Base-by-base conservation (phyloP, 2,113 vertebrate species). In the Platichthys flesus region DNA sequence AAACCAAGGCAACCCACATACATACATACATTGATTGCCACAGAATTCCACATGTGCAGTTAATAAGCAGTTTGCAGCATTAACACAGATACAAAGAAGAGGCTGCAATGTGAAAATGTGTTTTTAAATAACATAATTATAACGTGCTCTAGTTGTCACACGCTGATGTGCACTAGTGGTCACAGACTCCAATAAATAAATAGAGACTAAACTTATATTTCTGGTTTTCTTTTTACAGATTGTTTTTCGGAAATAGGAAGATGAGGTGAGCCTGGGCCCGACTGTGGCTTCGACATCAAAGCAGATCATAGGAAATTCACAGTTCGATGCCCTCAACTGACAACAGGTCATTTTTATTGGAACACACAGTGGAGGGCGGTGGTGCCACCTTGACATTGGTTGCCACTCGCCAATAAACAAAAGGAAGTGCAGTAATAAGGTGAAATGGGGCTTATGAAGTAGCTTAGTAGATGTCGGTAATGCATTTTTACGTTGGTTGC, bases 1-100 rank as follows among this genome's bases (percentile, higher is more conserved):
- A 78, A 89, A 89, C 91, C 85, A 87, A 91, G 77, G 90, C 79
- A 91, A 85, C 84, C 52, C 37, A 21, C 52, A 79, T 74, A 80
- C 80, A 85, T 83, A 63, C 55, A 79, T 72, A 49, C 72, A 71
- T 71, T 78, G 71, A 82, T 71, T 75, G 64, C 61, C 47, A 3
- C 55, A 58, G 56, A 61, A 31, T 16, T 4, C n/a, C 63, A 59
- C 59, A 59, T 20, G 71, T 58, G 35, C 49, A 54, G 28, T 52
- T 75, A 47, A 67, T 81, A 49, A 58, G 59, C 37, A n/a, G 60
- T 75, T 62, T 71, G 57, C 60, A 21, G 47, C 64, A 49, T 75
- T 68, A 71, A 65, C 65, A 28, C 10, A 2, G 52, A 52, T 21
- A 66, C 37, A 58, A 63, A 45, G 37, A 23, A 21, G 35, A 65